These are phyloP conservation scores for Petroica traversi DNA, from an alignment of 2,113 vertebrate species.

Conservation along the genomic window DNA sequence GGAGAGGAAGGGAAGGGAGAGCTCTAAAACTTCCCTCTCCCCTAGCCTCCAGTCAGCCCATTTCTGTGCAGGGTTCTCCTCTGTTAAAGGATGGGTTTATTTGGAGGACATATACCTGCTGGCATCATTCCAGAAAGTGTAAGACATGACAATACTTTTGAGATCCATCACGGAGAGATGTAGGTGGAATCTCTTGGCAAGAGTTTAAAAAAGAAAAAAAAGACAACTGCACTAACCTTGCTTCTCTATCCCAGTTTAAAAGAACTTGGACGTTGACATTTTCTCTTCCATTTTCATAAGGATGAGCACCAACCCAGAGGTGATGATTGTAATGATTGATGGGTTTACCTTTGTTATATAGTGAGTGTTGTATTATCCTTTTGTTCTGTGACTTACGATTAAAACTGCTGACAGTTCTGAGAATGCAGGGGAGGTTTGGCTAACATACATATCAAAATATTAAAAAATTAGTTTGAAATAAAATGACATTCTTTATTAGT, in stretches of 20 bases:
- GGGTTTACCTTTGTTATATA: background rate
- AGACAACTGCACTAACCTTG: background rate
- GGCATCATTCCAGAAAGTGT: background rate
- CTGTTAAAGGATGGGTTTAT: background rate
- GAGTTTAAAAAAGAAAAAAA: background rate
- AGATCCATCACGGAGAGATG: background rate
- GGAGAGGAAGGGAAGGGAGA: background rate
- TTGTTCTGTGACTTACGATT: background rate
- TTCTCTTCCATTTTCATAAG: background rate
- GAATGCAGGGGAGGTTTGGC: background rate
- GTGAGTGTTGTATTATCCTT: background rate
- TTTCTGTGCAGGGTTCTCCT: background rate
- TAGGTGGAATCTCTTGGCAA: background rate
- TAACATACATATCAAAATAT: background rate
- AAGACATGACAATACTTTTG: background rate
- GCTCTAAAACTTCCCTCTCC: background rate
- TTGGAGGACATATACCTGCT: background rate
- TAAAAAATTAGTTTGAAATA: background rate
- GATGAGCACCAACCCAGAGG: background rate
- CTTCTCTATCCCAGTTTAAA: background rate
- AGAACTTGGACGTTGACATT: background rate
- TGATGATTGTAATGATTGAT: background rate
- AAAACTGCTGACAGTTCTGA: background rate
- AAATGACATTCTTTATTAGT: background rate
- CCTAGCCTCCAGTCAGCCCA: background rate